Conservation (phyloP, 2,113 vertebrate species). For the Jacana jacana region DNA sequence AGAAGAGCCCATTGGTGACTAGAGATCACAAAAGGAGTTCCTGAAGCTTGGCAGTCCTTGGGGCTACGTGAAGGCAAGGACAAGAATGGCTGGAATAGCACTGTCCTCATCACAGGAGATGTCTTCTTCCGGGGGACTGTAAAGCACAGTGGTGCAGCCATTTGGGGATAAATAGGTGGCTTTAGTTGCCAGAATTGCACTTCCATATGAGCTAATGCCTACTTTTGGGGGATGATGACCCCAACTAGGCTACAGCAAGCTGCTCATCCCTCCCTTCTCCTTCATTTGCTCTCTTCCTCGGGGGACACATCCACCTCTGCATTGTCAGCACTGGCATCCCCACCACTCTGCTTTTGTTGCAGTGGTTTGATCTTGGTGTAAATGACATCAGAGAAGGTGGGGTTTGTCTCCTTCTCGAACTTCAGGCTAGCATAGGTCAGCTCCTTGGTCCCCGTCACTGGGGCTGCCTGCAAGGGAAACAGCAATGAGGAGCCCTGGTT, state of each 20-base stretch:
- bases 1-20: neutral
- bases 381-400: neutral
- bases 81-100: neutral
- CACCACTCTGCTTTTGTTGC: neutral
- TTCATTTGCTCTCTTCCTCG: neutral
- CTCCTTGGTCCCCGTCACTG: neutral
- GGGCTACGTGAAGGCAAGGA: neutral
- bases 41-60: neutral
- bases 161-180: neutral
- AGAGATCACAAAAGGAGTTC: neutral
- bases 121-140: neutral
- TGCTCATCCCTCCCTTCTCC: neutral
- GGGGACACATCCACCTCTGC: neutral
- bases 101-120: accelerated
- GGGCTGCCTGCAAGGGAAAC: neutral
- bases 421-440: neutral
- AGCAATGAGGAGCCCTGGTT: neutral
- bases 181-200: neutral
- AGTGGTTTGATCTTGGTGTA: neutral
- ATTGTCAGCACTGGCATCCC: neutral
- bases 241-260: neutral
- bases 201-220: neutral
- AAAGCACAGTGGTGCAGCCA: neutral
- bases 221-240: neutral
- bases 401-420: neutral